Base-by-base conservation (phyloP, 2,797 vertebrate species). In the Rhyacichthys aspro region DNA sequence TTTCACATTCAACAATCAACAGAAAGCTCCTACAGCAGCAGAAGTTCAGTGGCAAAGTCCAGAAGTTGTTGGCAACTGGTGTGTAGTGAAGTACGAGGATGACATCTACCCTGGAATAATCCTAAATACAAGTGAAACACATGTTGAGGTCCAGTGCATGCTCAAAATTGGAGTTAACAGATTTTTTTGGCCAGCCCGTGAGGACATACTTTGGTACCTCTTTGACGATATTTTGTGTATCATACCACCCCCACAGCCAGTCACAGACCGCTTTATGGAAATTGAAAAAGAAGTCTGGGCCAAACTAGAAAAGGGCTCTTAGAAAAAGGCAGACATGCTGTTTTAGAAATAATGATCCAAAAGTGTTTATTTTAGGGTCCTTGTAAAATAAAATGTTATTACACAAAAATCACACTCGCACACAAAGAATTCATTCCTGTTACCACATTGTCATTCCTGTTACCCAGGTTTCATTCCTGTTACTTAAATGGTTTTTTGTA, bases 21-120 rank as follows among this genome's bases (percentile, higher is more conserved):
- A n/a, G n/a, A n/a, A n/a, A n/a, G n/a, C n/a, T n/a, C n/a, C n/a
- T n/a, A n/a, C n/a, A n/a, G n/a, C n/a, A n/a, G n/a, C n/a, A n/a
- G n/a, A n/a, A n/a, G n/a, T n/a, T n/a, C 38, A 7, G 38, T 39
- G 60, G 53, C 47, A 58, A 54, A 34, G 44, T 50, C 66, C 59
- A 48, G 60, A 73, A 43, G 65, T 55, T 54, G 47, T 66, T 52
- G 58, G 62, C 38, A 17, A 73, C 42, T 69, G 58, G 61, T 67
- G 54, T 47, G 57, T 62, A n/a, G 28, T 78, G 7, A 66, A 48
- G 39, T 73, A 67, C 5, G 37, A 67, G 2, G 19, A 54, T 65
- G 69, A 72, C 32, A 39, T 69, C 5, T 65, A 50, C 16, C 53
- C 44, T 58, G 60, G 65, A 12, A 15, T 65, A 18, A 72, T 64